phyloP scores from a whole-genome alignment of 2,888 invertebrate genomes.

The Biston stratarius region DNA sequence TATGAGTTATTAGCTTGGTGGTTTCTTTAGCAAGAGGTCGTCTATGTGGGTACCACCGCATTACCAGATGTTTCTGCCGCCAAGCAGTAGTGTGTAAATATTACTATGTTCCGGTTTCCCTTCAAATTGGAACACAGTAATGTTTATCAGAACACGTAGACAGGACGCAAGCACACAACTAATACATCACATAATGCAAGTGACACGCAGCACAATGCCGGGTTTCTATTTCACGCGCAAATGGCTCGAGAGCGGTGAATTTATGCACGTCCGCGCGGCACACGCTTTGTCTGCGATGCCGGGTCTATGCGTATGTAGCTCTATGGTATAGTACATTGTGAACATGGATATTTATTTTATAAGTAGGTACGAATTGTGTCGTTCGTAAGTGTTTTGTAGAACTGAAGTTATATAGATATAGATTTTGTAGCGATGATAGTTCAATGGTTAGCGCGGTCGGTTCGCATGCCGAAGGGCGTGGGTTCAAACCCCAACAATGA shows the following conservation, averaged over 20 bases:
- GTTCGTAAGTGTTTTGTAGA: neutral
- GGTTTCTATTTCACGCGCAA: slow-evolving; percentile 75
- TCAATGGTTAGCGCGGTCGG: too few species aligned
- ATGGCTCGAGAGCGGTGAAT: slow-evolving; percentile 61
- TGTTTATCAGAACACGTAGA: slow-evolving; percentile 28
- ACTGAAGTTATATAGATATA: neutral
- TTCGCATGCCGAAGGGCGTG: too few species aligned
- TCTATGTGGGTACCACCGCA: too few species aligned
- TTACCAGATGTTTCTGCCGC: too few species aligned
- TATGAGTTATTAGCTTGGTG: too few species aligned
- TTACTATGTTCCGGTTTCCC: too few species aligned
- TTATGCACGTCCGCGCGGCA: slow-evolving; percentile 61
- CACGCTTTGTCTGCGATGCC: slow-evolving; percentile 44
- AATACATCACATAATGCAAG: slow-evolving; percentile 53
- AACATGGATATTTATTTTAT: slow-evolving; percentile 17
- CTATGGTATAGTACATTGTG: slow-evolving; percentile 19
- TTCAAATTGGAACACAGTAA: too few species aligned
- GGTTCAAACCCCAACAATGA: too few species aligned
- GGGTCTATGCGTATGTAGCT: slow-evolving; percentile 38
- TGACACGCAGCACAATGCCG: slow-evolving; percentile 53
- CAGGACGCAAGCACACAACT: slow-evolving; percentile 29
- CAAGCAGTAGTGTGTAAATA: too few species aligned
- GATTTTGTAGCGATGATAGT: too few species aligned
- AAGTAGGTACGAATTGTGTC: neutral
- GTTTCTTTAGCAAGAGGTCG: too few species aligned